Evolutionary conservation across 2,113 vertebrate genomes (phyloP).

Genomic region (Coracopsis vasa): DNA sequence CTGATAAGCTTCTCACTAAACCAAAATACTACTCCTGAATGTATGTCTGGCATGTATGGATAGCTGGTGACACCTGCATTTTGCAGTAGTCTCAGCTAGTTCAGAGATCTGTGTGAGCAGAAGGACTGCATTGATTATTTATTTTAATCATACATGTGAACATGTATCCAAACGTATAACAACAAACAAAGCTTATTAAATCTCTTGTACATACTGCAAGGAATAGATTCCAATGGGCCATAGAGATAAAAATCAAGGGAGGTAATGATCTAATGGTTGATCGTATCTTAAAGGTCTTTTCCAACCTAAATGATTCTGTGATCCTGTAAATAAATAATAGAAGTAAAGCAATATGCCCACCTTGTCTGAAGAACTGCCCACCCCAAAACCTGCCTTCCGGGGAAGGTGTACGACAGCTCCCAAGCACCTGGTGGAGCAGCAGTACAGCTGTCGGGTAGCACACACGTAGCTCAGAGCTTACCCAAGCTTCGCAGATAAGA

Average conservation of each 20-base stretch:
- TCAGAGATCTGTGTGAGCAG: background rate
- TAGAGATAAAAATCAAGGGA: background rate
- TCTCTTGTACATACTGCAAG: background rate
- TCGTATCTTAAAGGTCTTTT: background rate
- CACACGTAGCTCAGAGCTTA: background rate
- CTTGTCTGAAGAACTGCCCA: background rate
- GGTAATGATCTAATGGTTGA: background rate
- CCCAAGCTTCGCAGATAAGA: constrained; percentile 27
- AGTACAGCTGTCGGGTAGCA: background rate
- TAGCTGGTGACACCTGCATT: background rate
- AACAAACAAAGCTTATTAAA: background rate
- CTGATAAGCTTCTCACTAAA: background rate
- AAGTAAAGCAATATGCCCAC: background rate
- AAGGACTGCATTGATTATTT: background rate
- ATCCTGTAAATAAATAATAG: background rate
- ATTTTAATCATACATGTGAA: background rate
- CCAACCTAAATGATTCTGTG: background rate
- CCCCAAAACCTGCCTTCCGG: fast-evolving
- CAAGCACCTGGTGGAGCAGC: fast-evolving
- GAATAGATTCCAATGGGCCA: background rate
- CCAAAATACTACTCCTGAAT: background rate
- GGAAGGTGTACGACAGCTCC: fast-evolving
- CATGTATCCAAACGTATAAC: background rate
- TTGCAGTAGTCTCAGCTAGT: background rate
- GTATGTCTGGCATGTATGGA: background rate